A percentile compares a stretch with the other conserved stretches of the same genome.
Evolutionary conservation across 2,888 invertebrate genomes (phyloP).

Genomic region (Proisotoma minuta): DNA sequence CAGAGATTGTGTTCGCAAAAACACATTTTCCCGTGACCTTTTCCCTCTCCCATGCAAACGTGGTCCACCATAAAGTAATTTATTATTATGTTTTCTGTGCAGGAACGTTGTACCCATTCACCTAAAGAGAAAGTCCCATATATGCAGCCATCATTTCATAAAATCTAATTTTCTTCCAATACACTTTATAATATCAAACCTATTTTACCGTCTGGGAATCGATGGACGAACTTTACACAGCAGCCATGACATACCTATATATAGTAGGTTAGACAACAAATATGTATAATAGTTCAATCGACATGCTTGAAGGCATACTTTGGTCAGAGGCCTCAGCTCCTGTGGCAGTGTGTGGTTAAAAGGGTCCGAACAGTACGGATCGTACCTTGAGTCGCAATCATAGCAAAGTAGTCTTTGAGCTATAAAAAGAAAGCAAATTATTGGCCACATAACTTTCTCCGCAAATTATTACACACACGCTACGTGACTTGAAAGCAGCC

Average conservation of each 20-base stretch:
- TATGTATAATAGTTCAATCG: too few relatives aligned
- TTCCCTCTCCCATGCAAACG: slow-evolving; percentile 98
- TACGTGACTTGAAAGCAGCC: too few relatives aligned
- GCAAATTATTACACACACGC: too few relatives aligned
- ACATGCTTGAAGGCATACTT: too few relatives aligned
- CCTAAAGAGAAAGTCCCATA: slow-evolving; percentile 53
- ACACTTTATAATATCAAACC: background rate
- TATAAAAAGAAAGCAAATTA: too few relatives aligned
- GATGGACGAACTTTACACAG: slow-evolving; percentile 92
- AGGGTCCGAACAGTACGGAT: slow-evolving; percentile 82
- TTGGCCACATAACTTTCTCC: too few relatives aligned
- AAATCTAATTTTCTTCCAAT: too few relatives aligned
- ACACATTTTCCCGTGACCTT: slow-evolving; percentile 96
- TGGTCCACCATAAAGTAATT: slow-evolving; percentile 97
- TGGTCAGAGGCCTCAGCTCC: slow-evolving; percentile 77
- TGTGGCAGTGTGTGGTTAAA: slow-evolving; percentile 88
- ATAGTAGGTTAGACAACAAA: too few relatives aligned
- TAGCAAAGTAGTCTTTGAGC: slow-evolving; percentile 87
- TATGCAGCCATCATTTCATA: too few relatives aligned
- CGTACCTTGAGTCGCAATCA: slow-evolving; percentile 90
- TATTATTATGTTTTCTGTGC: slow-evolving; percentile 88
- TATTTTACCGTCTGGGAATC: slow-evolving; percentile 50
- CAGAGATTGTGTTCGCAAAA: slow-evolving; percentile 97
- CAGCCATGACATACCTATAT: slow-evolving; percentile 93
- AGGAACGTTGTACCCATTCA: slow-evolving; percentile 84